Base-by-base conservation (phyloP, 2,113 vertebrate species). In the Synchiropus splendidus region DNA sequence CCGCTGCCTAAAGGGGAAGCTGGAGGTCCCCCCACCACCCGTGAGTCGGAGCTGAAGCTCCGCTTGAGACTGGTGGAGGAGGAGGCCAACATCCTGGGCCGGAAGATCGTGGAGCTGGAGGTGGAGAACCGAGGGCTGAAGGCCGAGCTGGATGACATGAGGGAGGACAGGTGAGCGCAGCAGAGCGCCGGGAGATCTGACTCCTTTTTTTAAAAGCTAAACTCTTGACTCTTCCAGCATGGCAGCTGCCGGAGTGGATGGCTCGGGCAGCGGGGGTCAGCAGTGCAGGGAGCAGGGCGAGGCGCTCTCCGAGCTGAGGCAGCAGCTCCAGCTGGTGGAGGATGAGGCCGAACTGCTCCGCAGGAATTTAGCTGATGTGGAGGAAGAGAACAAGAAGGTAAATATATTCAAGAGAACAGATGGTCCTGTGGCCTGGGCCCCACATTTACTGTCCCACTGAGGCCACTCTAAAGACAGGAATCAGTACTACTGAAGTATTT, bases 1-100 rank as follows among this genome's bases (percentile, higher is more conserved):
- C 95, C 95, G 16, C 76, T 98, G 52, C 91, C 95, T 34, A 99
- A 99, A 80, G 95, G 95, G 2, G 95, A 99, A 69, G 95, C 95
- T 0, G 92, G 94, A 12, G 95, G 95, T 0, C 95, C 95, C 2
- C 92, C 95, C 15, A 94, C 91, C 64, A 98, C 94, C 13, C 83
- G 95, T n/a, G 95, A 99, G 58, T 92, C 95, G 0, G 95, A 98
- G 62, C 90, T 98, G 38, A 98, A 98, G 63, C 89, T 98, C n/a
- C 83, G 95, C 15, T 54, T 98, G 45, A 85, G 95, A 16, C 78
- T 98, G 42, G 95, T 98, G 64, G 95, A 99, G 74, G 95, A 99
- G 61, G 95, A 99, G 70, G 95, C 95, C 21, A 99, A 99, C 71
- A 99, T 99, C 65, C 78, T 99, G 11, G 95, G 95, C 36, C 85